Conservation (phyloP, 2,113 vertebrate species). For the Illadopsis cleaveri region DNA sequence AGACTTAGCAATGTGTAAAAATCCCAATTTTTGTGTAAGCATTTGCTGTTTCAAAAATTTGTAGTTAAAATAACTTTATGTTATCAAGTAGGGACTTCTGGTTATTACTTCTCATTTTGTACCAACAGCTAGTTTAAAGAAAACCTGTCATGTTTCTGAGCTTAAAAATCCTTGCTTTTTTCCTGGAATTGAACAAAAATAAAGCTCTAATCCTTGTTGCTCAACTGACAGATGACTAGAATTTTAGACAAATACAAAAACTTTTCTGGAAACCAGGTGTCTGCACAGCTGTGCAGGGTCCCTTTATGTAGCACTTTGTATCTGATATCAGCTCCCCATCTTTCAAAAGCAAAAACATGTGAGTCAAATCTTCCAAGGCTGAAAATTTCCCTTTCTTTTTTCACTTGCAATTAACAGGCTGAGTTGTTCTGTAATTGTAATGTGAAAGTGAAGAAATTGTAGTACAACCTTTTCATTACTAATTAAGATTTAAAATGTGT, state of each 20-base stretch:
- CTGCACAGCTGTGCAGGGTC: neutral
- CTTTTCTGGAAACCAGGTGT: neutral
- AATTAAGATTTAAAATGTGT: neutral
- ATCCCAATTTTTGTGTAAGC: neutral
- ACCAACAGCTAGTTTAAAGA: neutral
- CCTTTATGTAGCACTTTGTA: neutral
- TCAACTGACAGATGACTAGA: neutral
- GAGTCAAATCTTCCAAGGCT: neutral
- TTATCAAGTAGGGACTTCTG: neutral
- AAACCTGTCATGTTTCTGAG: neutral
- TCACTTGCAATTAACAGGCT: neutral
- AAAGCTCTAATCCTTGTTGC: neutral
- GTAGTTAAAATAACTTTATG: neutral
- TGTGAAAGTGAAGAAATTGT: neutral
- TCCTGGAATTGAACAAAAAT: neutral
- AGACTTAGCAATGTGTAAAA: neutral
- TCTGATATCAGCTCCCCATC: neutral
- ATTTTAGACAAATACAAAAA: neutral
- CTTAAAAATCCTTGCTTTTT: neutral
- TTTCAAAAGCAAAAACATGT: neutral
- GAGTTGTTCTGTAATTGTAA: neutral
- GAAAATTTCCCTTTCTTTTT: slow-evolving; percentile 12
- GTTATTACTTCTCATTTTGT: neutral
- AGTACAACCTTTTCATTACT: slow-evolving; percentile 6
- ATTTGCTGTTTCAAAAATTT: neutral